Evolutionary conservation across 2,888 invertebrate species (phyloP).

Genomic region (Eucera pruinosa): DNA sequence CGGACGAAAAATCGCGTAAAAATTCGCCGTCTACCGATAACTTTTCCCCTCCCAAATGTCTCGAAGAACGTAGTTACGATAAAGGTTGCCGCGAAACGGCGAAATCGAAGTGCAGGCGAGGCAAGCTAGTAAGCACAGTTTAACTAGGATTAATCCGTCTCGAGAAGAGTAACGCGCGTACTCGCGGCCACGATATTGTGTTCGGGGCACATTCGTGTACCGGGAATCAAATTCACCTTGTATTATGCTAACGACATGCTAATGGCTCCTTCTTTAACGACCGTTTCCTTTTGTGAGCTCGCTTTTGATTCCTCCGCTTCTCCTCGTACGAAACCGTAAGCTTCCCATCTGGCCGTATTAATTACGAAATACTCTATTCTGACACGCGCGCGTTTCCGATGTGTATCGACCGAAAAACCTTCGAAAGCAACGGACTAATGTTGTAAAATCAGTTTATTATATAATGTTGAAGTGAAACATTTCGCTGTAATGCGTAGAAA

Average conservation of each 20-base stretch:
- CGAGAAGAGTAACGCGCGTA: conserved; percentile 53
- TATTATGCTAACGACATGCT: conserved; percentile 59
- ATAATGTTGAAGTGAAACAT: no score
- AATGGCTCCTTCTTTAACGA: conserved; percentile 57
- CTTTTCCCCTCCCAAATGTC: no score
- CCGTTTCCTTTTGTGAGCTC: conserved; percentile 53
- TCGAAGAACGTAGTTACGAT: no score
- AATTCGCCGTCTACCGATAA: no score
- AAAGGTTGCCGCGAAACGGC: no score
- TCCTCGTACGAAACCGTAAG: conserved; percentile 3
- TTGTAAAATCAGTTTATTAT: no score
- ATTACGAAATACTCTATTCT: conserved; percentile 28
- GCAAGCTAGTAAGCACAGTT: conserved; percentile 12
- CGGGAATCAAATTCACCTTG: conserved; percentile 59
- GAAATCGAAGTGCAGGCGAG: no score
- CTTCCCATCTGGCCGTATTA: conserved; percentile 38
- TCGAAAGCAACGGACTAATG: no score
- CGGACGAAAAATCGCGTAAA: no score
- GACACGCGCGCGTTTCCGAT: no score
- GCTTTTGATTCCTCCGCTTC: conserved; percentile 49
- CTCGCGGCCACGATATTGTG: conserved; percentile 35
- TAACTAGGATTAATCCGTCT: conserved; percentile 48
- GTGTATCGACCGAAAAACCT: no score
- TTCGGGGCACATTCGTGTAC: conserved; percentile 54
- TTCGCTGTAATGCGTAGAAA: no score